Conservation (phyloP, 2,113 vertebrate species). For the Benitochromis conjunctus region DNA sequence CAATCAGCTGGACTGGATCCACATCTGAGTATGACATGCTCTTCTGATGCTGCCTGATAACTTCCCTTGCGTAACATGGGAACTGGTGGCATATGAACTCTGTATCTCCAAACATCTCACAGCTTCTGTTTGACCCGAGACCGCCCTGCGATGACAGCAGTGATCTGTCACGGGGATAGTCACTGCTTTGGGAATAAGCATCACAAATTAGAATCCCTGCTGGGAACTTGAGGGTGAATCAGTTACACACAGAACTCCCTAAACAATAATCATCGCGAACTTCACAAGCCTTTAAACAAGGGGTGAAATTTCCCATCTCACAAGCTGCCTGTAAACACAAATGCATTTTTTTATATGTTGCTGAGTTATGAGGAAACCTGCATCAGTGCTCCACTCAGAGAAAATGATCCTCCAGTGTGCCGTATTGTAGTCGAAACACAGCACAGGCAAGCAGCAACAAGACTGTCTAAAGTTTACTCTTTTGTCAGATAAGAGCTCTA, state of each 20-base stretch:
- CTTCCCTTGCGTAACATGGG: not conserved
- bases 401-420: not conserved
- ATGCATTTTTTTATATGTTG: not conserved
- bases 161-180: not conserved
- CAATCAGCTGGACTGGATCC: not conserved
- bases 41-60: not conserved
- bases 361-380: not conserved
- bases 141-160: not conserved
- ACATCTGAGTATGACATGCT: not conserved
- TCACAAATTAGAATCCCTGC: not conserved
- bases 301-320: not conserved
- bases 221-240: slow-evolving; percentile 10
- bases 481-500: slow-evolving; percentile 50
- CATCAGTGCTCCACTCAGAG: not conserved
- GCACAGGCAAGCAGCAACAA: slow-evolving; percentile 57
- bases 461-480: slow-evolving; percentile 59
- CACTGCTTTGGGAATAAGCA: not conserved
- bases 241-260: slow-evolving; percentile 6
- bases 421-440: not conserved
- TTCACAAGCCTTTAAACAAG: not conserved
- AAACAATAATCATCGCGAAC: not conserved
- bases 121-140: not conserved
- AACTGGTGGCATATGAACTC: not conserved
- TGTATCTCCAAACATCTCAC: not conserved
- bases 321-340: not conserved